Conservation (phyloP, 53 echinoderm and acorn worm species). For the Pentamera pediparva region DNA sequence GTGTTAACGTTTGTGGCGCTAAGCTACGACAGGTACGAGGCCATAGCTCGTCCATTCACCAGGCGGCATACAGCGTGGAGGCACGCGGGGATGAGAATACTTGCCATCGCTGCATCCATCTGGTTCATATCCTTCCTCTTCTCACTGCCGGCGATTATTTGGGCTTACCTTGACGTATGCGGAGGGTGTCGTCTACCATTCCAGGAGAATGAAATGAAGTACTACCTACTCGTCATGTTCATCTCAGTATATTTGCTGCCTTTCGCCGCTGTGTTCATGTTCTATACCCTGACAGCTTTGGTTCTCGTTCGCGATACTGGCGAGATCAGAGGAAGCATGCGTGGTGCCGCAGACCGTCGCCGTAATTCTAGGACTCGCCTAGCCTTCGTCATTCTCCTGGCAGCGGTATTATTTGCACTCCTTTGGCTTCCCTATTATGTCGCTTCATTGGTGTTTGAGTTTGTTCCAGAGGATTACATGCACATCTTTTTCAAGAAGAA, state of each 20-base stretch:
- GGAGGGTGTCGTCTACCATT: slow-evolving; percentile 47
- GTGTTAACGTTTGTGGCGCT: slow-evolving; percentile 77
- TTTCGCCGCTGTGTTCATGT: slow-evolving; percentile 56
- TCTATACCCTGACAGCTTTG: slow-evolving; percentile 76
- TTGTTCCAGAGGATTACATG: slow-evolving; percentile 13
- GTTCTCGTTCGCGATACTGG: slow-evolving; percentile 53
- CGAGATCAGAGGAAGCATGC: slow-evolving; percentile 43
- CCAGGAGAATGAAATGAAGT: slow-evolving; percentile 10
- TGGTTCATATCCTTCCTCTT: slow-evolving; percentile 62
- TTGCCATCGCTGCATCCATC: slow-evolving; percentile 52
- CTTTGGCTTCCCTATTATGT: slow-evolving; percentile 78
- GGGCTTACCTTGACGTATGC: slow-evolving; percentile 3
- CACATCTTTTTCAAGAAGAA: background rate
- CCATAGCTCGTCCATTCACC: slow-evolving; percentile 75
- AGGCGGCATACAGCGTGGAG: slow-evolving; percentile 59
- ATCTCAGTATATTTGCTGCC: slow-evolving; percentile 67
- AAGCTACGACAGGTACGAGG: slow-evolving; percentile 85
- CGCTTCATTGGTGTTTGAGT: slow-evolving; percentile 58
- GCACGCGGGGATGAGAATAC: slow-evolving; percentile 49
- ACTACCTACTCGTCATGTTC: slow-evolving; percentile 52
- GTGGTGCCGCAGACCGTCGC: slow-evolving; percentile 66
- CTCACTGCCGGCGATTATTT: slow-evolving; percentile 52
- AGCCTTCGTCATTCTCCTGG: slow-evolving; percentile 78
- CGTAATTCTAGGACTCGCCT: slow-evolving; percentile 68
- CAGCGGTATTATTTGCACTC: slow-evolving; percentile 72